A percentile compares a stretch with the other conserved stretches of the same genome.
Evolutionary conservation across 2,113 vertebrate species (phyloP).

Genomic region (Scolopax mira): DNA sequence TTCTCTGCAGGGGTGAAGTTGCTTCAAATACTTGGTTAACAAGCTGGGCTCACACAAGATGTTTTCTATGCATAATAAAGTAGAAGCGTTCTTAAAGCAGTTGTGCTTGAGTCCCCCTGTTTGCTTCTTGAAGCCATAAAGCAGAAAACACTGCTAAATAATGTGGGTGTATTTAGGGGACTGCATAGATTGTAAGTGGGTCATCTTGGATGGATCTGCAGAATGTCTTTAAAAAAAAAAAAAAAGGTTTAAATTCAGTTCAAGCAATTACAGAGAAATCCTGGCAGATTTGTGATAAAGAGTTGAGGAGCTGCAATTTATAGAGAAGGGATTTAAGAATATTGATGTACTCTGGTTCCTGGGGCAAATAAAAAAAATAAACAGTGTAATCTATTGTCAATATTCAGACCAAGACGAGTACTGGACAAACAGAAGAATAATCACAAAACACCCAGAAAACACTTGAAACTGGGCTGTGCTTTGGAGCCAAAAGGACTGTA

Average conservation of each 20-base stretch:
- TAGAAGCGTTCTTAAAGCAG: neutral
- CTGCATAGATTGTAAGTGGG: neutral
- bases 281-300: neutral
- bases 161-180: rapidly evolving
- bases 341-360: neutral
- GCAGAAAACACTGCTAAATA: neutral
- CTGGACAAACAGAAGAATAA: neutral
- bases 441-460: neutral
- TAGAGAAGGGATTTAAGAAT: neutral
- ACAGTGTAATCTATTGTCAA: neutral
- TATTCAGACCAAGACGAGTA: neutral
- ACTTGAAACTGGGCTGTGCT: neutral
- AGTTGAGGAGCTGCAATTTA: neutral
- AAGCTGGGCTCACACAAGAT: neutral
- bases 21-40: neutral
- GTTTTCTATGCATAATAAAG: neutral
- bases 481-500: neutral
- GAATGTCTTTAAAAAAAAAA: neutral
- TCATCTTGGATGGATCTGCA: neutral
- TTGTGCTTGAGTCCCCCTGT: neutral
- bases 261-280: neutral
- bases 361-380: neutral
- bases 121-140: neutral
- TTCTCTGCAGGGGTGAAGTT: neutral
- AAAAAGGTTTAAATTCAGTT: neutral